These are phyloP conservation scores for Romanogobio albipinnatus DNA, from an alignment of 2,113 vertebrate species.

Conservation along the genomic window DNA sequence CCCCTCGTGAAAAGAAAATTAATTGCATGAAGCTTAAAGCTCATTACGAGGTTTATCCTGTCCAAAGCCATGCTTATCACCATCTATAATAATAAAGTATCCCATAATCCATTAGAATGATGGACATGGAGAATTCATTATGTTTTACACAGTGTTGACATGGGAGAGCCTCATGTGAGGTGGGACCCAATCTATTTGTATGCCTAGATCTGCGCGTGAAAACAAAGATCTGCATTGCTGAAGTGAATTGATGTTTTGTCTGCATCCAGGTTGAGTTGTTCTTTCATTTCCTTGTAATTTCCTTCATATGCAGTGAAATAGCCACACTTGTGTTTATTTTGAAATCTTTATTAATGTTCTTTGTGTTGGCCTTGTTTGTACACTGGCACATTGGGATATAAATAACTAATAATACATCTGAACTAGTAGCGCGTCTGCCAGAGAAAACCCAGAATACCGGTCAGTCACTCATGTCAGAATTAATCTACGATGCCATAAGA, in stretches of 20 bases:
- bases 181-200: background rate
- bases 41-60: slow-evolving; percentile 43
- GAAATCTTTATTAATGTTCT: slow-evolving; percentile 12
- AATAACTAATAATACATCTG: background rate
- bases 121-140: slow-evolving; percentile 38
- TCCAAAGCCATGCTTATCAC: slow-evolving; percentile 39
- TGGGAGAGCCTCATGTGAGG: background rate
- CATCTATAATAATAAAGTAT: slow-evolving; percentile 38
- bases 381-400: background rate
- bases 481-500: background rate
- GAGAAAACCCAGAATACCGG: background rate
- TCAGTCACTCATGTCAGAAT: slow-evolving; percentile 5
- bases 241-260: slow-evolving; percentile 7
- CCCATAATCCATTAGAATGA: slow-evolving; percentile 39
- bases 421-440: background rate
- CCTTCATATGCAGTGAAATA: background rate
- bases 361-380: background rate
- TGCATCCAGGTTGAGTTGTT: background rate
- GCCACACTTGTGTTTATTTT: background rate
- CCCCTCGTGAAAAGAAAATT: slow-evolving; percentile 4
- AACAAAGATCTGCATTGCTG: slow-evolving; percentile 8
- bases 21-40: slow-evolving; percentile 48
- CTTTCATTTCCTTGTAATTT: slow-evolving; percentile 21
- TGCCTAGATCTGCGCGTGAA: background rate
- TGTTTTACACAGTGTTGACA: slow-evolving; percentile 30